phyloP scores from a whole-genome alignment of 2,797 vertebrate genomes.

The Diplodus puntazzo region DNA sequence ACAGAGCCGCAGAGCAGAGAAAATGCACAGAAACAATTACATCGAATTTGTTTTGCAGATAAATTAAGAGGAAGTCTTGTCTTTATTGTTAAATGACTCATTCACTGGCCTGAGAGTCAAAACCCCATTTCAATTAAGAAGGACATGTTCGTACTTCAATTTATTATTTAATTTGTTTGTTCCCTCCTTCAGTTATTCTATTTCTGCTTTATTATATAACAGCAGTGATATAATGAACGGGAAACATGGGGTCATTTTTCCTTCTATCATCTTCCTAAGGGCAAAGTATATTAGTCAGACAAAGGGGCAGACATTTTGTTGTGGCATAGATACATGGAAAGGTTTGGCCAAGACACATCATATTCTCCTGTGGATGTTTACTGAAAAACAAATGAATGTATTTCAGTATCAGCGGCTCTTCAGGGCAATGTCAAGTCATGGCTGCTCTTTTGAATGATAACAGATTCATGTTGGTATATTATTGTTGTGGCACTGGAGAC shows the following conservation, averaged over 20 bases:
- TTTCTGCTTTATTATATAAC: conserved; percentile 30
- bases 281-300: conserved; percentile 8
- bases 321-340: conserved; percentile 3
- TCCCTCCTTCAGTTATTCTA: conserved; percentile 23
- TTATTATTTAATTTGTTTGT: conserved; percentile 36
- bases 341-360: conserved; percentile 15
- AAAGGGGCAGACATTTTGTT: background rate
- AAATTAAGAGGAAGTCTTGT: conserved; percentile 21
- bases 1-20: background rate
- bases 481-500: conserved; percentile 1
- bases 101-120: conserved; percentile 18
- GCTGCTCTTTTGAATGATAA: conserved; percentile 57
- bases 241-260: conserved; percentile 29
- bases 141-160: conserved; percentile 23
- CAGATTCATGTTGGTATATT: conserved; percentile 39
- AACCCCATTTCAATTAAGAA: conserved; percentile 48
- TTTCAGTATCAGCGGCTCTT: conserved; percentile 46
- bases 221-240: conserved; percentile 13
- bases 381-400: conserved; percentile 27
- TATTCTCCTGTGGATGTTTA: conserved; percentile 23
- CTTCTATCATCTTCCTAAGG: background rate
- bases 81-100: conserved; percentile 19
- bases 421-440: conserved; percentile 27
- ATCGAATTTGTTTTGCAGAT: background rate
- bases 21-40: background rate